Percentiles rank a stretch among this genome's conserved stretches.
Conservation (phyloP, 2,888 invertebrate species). For the Epistrophella euchroma region DNA sequence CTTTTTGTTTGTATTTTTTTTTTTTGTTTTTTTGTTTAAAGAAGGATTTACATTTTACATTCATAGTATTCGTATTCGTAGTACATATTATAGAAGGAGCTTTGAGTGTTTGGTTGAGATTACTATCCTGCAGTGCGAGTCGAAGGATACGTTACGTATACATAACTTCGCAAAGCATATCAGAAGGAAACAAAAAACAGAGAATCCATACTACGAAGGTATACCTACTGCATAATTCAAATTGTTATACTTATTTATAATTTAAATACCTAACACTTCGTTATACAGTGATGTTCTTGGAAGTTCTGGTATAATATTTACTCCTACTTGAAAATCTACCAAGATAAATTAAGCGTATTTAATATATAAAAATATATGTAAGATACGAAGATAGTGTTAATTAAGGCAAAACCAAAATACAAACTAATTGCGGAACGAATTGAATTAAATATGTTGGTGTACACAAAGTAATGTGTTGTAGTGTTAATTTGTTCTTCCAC, state of each 20-base stretch:
- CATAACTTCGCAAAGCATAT: neutral
- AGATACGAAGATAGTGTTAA: neutral
- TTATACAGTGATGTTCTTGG: neutral
- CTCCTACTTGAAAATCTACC: neutral
- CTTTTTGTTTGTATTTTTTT: neutral
- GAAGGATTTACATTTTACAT: conserved; percentile 44
- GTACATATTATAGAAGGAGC: neutral
- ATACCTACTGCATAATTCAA: conserved; percentile 30
- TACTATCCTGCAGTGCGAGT: conserved; percentile 20
- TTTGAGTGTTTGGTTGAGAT: conserved; percentile 35
- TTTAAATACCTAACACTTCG: conserved; percentile 26
- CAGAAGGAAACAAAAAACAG: neutral
- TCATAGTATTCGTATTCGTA: neutral
- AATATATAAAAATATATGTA: neutral
- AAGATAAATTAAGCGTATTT: conserved; percentile 24
- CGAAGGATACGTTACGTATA: neutral
- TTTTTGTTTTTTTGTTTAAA: neutral
- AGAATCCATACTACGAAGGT: neutral
- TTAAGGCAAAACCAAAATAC: conserved; percentile 14
- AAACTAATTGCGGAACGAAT: conserved; percentile 33
- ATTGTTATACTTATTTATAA: conserved; percentile 33
- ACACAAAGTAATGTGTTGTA: conserved; percentile 7
- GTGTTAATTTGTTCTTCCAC: conserved; percentile 38
- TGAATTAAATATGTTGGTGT: conserved; percentile 17
- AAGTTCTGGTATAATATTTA: neutral